Conservation (phyloP, 2,888 invertebrate genomes). For the Xestia c-nigrum region DNA sequence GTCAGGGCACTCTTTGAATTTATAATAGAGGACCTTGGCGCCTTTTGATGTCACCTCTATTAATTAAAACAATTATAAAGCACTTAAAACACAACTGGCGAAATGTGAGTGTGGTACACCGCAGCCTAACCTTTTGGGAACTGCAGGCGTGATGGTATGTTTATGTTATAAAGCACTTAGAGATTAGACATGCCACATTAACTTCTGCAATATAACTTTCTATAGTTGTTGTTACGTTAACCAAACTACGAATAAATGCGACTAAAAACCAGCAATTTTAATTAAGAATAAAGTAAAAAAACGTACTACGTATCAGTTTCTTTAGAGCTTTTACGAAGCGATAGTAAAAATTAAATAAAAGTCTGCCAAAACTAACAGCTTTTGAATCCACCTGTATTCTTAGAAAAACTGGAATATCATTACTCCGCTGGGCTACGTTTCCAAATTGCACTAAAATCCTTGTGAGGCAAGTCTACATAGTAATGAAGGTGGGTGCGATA, state of each 20-base stretch:
- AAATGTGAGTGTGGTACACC: background rate
- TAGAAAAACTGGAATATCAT: slow-evolving; percentile 3
- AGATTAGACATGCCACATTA: background rate
- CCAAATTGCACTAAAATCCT: background rate
- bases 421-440: background rate
- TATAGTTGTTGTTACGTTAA: background rate
- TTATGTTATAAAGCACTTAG: slow-evolving; percentile 29
- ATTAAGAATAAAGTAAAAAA: background rate
- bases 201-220: background rate
- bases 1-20: slow-evolving; percentile 57
- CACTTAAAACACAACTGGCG: background rate
- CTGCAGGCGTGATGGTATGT: background rate
- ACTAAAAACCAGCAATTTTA: background rate
- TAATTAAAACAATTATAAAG: slow-evolving; percentile 56
- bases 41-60: slow-evolving; percentile 48
- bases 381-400: background rate
- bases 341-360: background rate
- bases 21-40: slow-evolving; percentile 43
- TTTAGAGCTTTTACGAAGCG: background rate
- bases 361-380: background rate
- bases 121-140: background rate
- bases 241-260: background rate
- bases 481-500: background rate
- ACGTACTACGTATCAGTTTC: background rate
- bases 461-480: slow-evolving; percentile 1